These are phyloP conservation scores for Ceratothoa steindachneri DNA, from an alignment of 2,888 invertebrate genomes.

Conservation along the genomic window DNA sequence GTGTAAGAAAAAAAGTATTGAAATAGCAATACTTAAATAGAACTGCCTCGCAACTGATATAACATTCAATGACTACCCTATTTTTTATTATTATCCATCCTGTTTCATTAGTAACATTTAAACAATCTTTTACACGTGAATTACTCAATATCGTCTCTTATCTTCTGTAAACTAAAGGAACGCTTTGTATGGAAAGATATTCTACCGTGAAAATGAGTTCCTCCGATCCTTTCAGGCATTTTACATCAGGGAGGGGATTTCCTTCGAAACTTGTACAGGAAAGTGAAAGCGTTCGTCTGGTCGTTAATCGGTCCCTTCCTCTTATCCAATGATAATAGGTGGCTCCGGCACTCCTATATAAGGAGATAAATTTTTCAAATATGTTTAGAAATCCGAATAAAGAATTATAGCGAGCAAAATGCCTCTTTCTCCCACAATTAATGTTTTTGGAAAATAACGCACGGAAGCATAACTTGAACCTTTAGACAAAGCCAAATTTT, in stretches of 20 bases:
- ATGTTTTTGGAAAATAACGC: too few species aligned
- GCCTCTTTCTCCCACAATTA: too few species aligned
- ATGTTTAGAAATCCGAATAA: conserved; percentile 17
- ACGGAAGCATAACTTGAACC: too few species aligned
- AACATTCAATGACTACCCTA: too few species aligned
- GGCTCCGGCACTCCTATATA: conserved; percentile 94
- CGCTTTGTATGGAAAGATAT: too few species aligned
- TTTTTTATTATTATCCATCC: too few species aligned
- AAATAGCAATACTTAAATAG: too few species aligned
- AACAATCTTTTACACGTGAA: not conserved
- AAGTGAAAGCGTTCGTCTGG: conserved; percentile 67
- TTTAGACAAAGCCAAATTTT: too few species aligned
- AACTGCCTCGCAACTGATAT: too few species aligned
- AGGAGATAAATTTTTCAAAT: conserved; percentile 50
- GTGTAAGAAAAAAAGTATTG: too few species aligned
- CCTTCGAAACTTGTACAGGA: conserved; percentile 90
- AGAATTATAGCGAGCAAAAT: not conserved
- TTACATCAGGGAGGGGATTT: conserved; percentile 85
- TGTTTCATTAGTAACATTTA: not conserved
- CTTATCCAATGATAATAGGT: conserved; percentile 86
- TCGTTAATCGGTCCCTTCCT: conserved; percentile 65
- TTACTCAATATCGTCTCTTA: not conserved
- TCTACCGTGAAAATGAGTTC: too few species aligned
- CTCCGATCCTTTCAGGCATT: conserved; percentile 79
- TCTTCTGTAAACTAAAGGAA: not conserved